Evolutionary conservation across 2,888 invertebrate genomes (phyloP), one percentile per base, ranked within the genome.

Genomic region (Drosophila rellima): DNA sequence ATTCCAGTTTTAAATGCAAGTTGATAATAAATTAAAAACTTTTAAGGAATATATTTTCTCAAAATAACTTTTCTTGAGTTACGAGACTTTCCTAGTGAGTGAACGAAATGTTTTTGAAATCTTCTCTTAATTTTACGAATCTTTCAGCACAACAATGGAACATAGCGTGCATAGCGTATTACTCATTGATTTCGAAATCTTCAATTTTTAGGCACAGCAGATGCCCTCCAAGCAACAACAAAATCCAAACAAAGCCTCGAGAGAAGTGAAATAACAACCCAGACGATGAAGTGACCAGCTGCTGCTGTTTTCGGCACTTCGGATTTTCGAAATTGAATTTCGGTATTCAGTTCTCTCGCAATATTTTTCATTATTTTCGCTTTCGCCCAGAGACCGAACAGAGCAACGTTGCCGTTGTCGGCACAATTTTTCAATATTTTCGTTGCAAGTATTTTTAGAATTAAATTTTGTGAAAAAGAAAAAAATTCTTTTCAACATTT

Each of bases 361-460:
- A 75, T 79, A 69, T 68, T 86, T 60, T 76, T 76, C 82, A 84
- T 87, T 78, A 87, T 74, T 87, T 87, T 88, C 75, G 75, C 68
- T 65, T 62, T 70, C 75, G 75, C 75, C 61, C 64, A 79, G 75
- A 70, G 61, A 62, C 29, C 70, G 64, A 57, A 61, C 75, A 40
- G 66, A 52, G 60, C 59, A 60, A 45, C 44, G 44, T 26, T 52
- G 59, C 57, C 26, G 68, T 42, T 76, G 26, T 57, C 78, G 86
- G 71, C 74, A 68, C 50, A 72, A 67, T 71, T 88, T 88, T 86
- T 78, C 59, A 87, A 84, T 84, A 78, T 71, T 87, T 79, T 76
- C 70, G 42, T 79, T 74, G 86, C 74, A 57, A 82, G 71, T 86
- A 86, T 86, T 86, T 86, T 89, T 86, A 86, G 85, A 55, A 17